Evolutionary conservation across 2,888 invertebrate genomes (phyloP), one percentile per base, ranked within the genome.

Genomic region (Hirtodrosophila alboralis): DNA sequence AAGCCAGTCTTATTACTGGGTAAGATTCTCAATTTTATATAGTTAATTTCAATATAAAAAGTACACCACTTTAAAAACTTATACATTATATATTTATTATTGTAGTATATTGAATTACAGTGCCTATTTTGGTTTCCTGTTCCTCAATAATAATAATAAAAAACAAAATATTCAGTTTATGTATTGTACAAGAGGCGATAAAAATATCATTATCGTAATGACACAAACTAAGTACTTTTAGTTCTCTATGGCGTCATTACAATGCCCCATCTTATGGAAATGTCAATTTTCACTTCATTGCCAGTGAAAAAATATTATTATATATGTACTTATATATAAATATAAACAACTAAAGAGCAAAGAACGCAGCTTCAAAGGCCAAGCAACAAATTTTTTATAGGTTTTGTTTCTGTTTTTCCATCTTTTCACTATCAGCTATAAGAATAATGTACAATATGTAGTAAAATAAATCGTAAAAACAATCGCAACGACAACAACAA

Each of bases 401-500:
- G 43, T 49, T 38, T 51, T 12, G 18, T 30, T 44, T 37, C 9
- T 13, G 18, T 41, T 41, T 26, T 62, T 34, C n/a, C 27, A 58
- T 41, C 18, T 36, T n/a, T 34, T 14, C 43, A 63, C 57, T 75
- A 83, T 85, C 86, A 60, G 56, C 49, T 27, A 10, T 26, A 21
- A 16, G 33, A 47, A 44, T 54, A 63, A 66, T 66, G 54, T 37
- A 54, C 53, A 58, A 48, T 53, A 38, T 60, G 48, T 59, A 60
- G 44, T 67, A 56, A 64, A 75, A 70, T 67, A 64, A 74, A 70
- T 78, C 66, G 60, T 69, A 40, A 62, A 67, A 44, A 61, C 51
- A 60, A 60, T 60, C 37, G 30, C 53, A 58, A n/a, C n/a, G n/a
- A n/a, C 33, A 31, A n/a, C 21, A 28, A 48, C 30, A 45, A 31